Evolutionary conservation across 2,113 vertebrate species (phyloP).

Genomic region (Corythornis cristatus): DNA sequence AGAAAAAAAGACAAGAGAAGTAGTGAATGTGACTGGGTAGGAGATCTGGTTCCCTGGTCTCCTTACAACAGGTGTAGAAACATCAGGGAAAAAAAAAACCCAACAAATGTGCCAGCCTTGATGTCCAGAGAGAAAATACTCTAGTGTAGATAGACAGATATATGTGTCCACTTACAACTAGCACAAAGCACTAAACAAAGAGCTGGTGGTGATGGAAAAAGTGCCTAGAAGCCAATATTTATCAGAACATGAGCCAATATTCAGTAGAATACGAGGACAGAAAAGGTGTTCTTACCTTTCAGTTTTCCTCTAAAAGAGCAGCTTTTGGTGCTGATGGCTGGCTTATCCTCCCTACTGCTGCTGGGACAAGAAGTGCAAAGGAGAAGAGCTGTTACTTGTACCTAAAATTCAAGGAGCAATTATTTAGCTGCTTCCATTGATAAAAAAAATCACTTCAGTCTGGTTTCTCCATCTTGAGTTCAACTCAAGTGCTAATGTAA

Average conservation of each 20-base stretch:
- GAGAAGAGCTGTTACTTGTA: neutral
- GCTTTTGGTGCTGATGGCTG: neutral
- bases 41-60: neutral
- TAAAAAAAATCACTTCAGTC: neutral
- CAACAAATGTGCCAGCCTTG: neutral
- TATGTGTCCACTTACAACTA: neutral
- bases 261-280: neutral
- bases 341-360: neutral
- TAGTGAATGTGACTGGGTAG: neutral
- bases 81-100: neutral
- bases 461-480: neutral
- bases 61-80: neutral
- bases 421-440: accelerated
- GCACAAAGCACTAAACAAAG: neutral
- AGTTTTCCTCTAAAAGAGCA: neutral
- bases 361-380: neutral
- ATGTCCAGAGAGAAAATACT: neutral
- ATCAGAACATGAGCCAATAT: neutral
- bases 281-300: neutral
- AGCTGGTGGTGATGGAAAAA: neutral
- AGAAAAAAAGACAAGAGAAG: neutral
- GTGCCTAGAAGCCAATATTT: neutral
- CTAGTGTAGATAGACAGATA: neutral
- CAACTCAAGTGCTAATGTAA: neutral
- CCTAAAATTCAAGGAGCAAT: neutral